Evolutionary conservation across 2,888 invertebrate genomes (phyloP).

Genomic region (Drosophila mimica): DNA sequence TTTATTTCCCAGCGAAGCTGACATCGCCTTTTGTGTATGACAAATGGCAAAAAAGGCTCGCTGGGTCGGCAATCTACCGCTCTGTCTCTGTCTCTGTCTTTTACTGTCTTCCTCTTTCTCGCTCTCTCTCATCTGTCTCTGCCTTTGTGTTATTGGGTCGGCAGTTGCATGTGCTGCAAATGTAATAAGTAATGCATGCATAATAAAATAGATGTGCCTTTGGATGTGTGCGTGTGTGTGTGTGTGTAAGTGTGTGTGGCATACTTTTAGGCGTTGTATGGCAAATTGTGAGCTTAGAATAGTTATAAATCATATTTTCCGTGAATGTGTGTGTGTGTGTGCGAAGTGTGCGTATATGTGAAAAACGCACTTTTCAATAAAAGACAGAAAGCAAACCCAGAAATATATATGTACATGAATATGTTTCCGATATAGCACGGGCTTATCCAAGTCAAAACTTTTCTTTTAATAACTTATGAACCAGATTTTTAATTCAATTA

Average conservation of each 20-base stretch:
- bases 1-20: slow-evolving; percentile 57
- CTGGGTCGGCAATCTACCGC: slow-evolving; percentile 20
- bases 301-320: slow-evolving; percentile 50
- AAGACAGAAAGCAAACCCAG: background rate
- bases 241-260: slow-evolving; percentile 27
- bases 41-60: slow-evolving; percentile 56
- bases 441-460: background rate
- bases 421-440: background rate
- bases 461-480: background rate
- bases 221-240: slow-evolving; percentile 1
- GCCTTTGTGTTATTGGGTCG: slow-evolving; percentile 22
- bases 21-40: slow-evolving; percentile 60
- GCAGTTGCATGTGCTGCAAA: slow-evolving; percentile 42
- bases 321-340: slow-evolving; percentile 7
- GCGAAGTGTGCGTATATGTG: background rate
- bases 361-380: background rate
- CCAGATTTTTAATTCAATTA: background rate
- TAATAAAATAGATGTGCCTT: slow-evolving; percentile 46
- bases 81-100: background rate
- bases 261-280: slow-evolving; percentile 50
- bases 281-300: slow-evolving; percentile 50
- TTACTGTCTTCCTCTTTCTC: background rate
- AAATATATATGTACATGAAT: background rate
- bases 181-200: slow-evolving; percentile 64
- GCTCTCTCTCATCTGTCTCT: background rate